These are phyloP conservation scores for Zeus faber DNA, from an alignment of 2,113 vertebrate genomes.

Conservation along the genomic window DNA sequence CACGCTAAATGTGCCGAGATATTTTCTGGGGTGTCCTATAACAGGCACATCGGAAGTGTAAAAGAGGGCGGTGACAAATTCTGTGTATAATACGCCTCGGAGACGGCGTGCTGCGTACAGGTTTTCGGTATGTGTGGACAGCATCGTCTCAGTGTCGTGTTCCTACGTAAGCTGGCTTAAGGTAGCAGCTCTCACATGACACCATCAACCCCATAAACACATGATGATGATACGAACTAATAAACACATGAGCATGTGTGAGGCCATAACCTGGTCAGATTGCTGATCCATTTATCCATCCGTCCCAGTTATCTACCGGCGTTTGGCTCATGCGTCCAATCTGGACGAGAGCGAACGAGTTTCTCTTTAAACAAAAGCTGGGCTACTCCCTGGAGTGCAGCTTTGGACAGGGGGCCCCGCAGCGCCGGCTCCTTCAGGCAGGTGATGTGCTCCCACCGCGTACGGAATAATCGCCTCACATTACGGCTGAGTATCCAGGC, in stretches of 20 bases:
- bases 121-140: constrained; percentile 4
- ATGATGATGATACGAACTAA: too few species aligned
- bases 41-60: constrained; percentile 26
- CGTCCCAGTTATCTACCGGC: too few species aligned
- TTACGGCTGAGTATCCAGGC: constrained; percentile 33
- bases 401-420: neutral
- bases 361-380: neutral
- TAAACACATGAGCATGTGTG: constrained; percentile 13
- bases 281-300: neutral
- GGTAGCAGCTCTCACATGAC: constrained; percentile 46
- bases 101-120: constrained; percentile 4
- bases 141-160: constrained; percentile 37
- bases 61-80: constrained; percentile 27
- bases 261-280: neutral
- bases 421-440: constrained; percentile 14
- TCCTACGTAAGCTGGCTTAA: constrained; percentile 40
- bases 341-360: neutral
- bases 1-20: constrained; percentile 51
- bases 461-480: constrained; percentile 39
- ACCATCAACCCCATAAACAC: constrained; percentile 52
- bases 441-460: constrained; percentile 36
- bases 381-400: constrained; percentile 14
- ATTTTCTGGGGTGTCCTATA: constrained; percentile 49
- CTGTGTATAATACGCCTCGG: too few species aligned
- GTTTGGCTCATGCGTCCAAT: constrained; percentile 6